phyloP scores from a whole-genome alignment of 2,888 invertebrate species.

The Morpho deidamia region DNA sequence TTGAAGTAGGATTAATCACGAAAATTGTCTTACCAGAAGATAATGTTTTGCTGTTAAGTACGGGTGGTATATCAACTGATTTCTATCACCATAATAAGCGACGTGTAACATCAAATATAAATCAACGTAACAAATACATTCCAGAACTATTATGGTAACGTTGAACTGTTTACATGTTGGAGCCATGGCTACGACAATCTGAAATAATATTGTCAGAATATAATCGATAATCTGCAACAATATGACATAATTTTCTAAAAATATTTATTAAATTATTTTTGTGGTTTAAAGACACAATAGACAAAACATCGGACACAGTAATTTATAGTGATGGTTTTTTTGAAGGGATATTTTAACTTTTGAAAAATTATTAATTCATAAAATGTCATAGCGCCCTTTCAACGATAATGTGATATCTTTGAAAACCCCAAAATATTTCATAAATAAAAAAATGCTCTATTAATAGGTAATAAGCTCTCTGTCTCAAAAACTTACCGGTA shows the following conservation, averaged over 20 bases:
- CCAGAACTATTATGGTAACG: slow-evolving; percentile 46
- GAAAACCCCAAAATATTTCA: too few species aligned
- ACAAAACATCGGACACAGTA: too few species aligned
- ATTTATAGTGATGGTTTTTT: too few species aligned
- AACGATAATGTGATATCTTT: too few species aligned
- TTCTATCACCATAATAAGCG: slow-evolving; percentile 66
- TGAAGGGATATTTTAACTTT: too few species aligned
- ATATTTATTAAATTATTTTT: too few species aligned
- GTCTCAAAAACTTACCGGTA: slow-evolving; percentile 48
- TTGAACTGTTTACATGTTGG: slow-evolving; percentile 50
- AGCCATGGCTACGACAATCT: slow-evolving; percentile 61
- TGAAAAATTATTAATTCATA: too few species aligned
- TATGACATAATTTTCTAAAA: too few species aligned
- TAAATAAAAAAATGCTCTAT: neutral
- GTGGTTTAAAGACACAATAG: too few species aligned
- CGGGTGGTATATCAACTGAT: slow-evolving; percentile 73
- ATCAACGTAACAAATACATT: slow-evolving; percentile 65
- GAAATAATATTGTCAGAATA: neutral
- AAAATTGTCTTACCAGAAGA: slow-evolving; percentile 42
- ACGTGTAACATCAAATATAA: slow-evolving; percentile 72
- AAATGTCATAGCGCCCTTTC: too few species aligned
- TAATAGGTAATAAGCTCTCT: neutral
- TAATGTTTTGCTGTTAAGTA: slow-evolving; percentile 71
- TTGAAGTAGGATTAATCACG: too few species aligned
- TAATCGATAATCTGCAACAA: too few species aligned